Evolutionary conservation across 1,140 invertebrate genomes (phyloP).

Genomic region (Dendroctonus ponderosae): DNA sequence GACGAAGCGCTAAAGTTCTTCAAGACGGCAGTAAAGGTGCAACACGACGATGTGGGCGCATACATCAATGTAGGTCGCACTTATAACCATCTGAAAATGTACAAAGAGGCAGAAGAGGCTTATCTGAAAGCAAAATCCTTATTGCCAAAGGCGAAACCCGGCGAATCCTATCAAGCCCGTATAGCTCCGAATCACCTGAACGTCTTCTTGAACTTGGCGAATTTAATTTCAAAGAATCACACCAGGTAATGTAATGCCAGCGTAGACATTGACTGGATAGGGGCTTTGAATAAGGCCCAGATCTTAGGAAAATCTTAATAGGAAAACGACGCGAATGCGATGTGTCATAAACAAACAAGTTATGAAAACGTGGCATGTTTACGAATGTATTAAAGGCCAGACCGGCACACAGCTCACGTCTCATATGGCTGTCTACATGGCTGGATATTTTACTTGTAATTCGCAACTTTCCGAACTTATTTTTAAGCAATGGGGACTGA

Average conservation of each 20-base stretch:
- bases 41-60: slow-evolving; percentile 91
- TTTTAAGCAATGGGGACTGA: too few species aligned
- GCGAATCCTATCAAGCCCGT: slow-evolving; percentile 90
- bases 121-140: slow-evolving; percentile 87
- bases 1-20: slow-evolving; percentile 87
- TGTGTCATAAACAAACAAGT: slow-evolving; percentile 7
- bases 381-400: neutral
- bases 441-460: neutral
- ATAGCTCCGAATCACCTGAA: slow-evolving; percentile 96
- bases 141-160: slow-evolving; percentile 85
- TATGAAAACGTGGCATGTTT: slow-evolving; percentile 7
- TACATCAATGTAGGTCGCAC: slow-evolving; percentile 96
- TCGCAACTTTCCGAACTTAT: too few species aligned
- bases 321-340: neutral
- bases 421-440: neutral
- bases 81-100: slow-evolving; percentile 88
- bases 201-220: slow-evolving; percentile 93
- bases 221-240: slow-evolving; percentile 90
- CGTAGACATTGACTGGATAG: too few species aligned
- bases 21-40: slow-evolving; percentile 88
- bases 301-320: neutral
- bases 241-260: slow-evolving; percentile 52
- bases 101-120: slow-evolving; percentile 87
- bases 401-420: neutral
- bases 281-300: too few species aligned